phyloP scores from a whole-genome alignment of 2,888 invertebrate species.

The Folsomia candida region DNA sequence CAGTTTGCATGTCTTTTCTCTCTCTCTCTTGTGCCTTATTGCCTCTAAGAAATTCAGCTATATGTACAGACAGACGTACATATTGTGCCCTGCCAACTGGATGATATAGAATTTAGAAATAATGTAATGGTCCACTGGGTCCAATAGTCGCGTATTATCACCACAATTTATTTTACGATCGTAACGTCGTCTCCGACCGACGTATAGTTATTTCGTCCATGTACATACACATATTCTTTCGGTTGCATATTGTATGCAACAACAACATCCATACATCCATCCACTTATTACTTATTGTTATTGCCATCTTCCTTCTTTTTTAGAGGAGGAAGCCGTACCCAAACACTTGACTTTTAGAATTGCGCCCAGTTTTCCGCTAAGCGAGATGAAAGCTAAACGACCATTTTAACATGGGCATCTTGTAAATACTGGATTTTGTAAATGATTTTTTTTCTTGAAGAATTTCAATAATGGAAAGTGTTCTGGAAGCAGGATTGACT shows the following conservation, averaged over 20 bases:
- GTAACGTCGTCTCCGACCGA: neutral
- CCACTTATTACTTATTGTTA: conserved; percentile 1
- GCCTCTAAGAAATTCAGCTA: too few species aligned
- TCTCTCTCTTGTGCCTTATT: too few species aligned
- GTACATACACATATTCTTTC: too few species aligned
- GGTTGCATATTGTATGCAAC: conserved; percentile 11
- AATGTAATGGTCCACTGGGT: conserved; percentile 24
- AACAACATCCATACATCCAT: neutral
- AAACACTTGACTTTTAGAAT: neutral
- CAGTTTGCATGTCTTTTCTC: neutral
- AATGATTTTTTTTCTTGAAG: neutral
- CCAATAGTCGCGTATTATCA: conserved; percentile 27
- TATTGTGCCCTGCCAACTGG: too few species aligned
- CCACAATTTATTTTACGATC: conserved; percentile 46
- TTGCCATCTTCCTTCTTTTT: neutral
- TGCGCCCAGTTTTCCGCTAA: neutral
- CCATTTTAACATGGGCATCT: too few species aligned
- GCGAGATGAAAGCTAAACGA: neutral
- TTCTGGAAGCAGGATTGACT: too few species aligned
- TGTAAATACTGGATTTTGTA: too few species aligned
- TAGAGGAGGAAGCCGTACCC: neutral
- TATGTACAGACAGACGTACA: too few species aligned
- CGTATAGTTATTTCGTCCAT: too few species aligned
- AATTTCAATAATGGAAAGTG: neutral
- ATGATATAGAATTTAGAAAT: too few species aligned